Base-by-base conservation (phyloP, 2,797 vertebrate genomes). In the Furcifer pardalis region DNA sequence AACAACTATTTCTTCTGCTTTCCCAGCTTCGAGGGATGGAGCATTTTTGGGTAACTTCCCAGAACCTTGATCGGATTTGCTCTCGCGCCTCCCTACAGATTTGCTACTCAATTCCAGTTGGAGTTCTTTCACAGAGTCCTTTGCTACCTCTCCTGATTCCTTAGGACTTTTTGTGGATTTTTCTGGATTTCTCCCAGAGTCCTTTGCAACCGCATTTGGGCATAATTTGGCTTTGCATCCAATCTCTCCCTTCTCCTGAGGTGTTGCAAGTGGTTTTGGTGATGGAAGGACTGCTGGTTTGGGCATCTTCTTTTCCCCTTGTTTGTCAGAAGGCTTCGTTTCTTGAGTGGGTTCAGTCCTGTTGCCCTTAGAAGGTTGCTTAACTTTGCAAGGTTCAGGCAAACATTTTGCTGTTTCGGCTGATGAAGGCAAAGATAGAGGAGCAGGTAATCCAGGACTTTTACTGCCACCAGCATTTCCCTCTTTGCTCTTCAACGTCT, bases 211-310 rank as follows among this genome's bases (percentile, higher is more conserved):
- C 3, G 3, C 71, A 3, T 32, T 68, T 52, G 46, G 89, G 7
- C 82, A 84, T 1, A 0, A n/a, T 35, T 32, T 0, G 0, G 83
- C 13, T 23, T 90, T 42, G 0, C 80, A n/a, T 63, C 87, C 91
- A n/a, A 83, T 27, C 30, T 87, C 91, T 8, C 32, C 66, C 63
- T 85, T 83, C 81, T 90, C 92, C 80, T 92, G 88, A 23, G 79
- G 15, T 13, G 87, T 90, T 32, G 69, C 30, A 27, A 21, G 79
- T 8, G 1, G 7, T 4, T 74, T 35, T n/a, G 23, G 75, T 7
- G 1, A 5, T 5, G 82, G 83, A 52, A 77, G 66, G 23, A 91
- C 75, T 44, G 49, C 73, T 72, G 27, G 79, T 83, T 80, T 87
- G 13, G 42, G 5, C 19, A 2, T 46, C 66, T 88, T 90, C 42